Evolutionary conservation across 2,797 vertebrate genomes (phyloP).

Genomic region (Perodicticus potto): DNA sequence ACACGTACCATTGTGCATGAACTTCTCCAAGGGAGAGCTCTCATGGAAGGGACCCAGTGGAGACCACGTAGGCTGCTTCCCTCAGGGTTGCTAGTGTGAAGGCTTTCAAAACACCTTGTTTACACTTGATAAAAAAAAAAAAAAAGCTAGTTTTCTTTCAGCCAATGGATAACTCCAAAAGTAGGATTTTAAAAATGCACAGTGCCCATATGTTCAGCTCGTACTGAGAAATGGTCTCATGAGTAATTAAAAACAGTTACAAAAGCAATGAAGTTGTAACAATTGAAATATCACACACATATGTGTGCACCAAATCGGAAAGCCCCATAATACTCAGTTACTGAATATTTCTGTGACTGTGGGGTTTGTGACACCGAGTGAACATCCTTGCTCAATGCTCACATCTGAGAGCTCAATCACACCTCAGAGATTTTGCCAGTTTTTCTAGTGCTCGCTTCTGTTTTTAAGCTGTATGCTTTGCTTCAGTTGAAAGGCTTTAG

Average conservation of each 20-base stretch:
- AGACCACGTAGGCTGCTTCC: not conserved
- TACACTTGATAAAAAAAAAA: constrained; percentile 22
- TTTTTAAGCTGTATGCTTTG: constrained; percentile 16
- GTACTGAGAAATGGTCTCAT: constrained; percentile 71
- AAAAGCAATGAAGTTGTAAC: constrained; percentile 74
- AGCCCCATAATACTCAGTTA: not conserved
- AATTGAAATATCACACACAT: constrained; percentile 69
- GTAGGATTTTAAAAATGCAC: constrained; percentile 73
- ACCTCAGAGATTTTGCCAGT: not conserved
- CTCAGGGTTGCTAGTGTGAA: not conserved
- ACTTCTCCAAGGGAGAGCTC: not conserved
- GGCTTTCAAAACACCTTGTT: constrained; percentile 46
- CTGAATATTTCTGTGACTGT: not conserved
- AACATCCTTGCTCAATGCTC: constrained; percentile 47
- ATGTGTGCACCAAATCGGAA: constrained; percentile 71
- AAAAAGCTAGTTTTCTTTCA: not conserved
- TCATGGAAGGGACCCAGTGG: not conserved
- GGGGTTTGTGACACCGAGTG: not conserved
- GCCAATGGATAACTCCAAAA: constrained; percentile 65
- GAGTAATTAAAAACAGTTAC: constrained; percentile 80
- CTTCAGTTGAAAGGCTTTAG: constrained; percentile 37
- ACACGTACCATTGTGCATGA: no score
- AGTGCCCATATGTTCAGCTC: constrained; percentile 75
- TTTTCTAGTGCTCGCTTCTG: constrained; percentile 13
- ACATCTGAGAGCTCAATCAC: not conserved